Percentiles rank a stretch among this genome's conserved stretches.
Conservation (phyloP, 2,888 invertebrate species). For the Andrena minutula region DNA sequence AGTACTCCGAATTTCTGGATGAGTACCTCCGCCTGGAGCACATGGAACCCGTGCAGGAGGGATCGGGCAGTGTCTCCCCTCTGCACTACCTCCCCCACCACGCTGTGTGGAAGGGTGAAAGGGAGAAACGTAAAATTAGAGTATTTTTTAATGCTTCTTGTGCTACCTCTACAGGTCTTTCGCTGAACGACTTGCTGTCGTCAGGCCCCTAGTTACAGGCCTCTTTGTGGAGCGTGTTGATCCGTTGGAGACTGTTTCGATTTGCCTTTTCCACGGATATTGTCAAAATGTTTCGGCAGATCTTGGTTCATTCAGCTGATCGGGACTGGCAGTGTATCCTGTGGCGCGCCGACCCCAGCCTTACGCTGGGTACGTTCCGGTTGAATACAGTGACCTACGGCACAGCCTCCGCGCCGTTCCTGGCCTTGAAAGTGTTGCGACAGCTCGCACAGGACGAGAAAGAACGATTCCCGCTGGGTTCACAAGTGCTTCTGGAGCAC, state of each 20-base stretch:
- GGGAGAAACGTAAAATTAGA: background rate
- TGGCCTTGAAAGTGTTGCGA: background rate
- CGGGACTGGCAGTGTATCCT: background rate
- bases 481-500: background rate
- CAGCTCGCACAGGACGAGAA: background rate
- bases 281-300: conserved; percentile 3
- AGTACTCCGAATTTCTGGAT: background rate
- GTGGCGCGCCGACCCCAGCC: background rate
- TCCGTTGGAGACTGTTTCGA: background rate
- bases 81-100: background rate
- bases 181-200: background rate
- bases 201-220: background rate
- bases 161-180: background rate
- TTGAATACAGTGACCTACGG: conserved; percentile 2
- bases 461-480: background rate
- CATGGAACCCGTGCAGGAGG: background rate
- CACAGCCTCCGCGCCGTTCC: background rate
- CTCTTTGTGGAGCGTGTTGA: background rate
- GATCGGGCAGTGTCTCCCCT: fast-evolving
- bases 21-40: background rate
- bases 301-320: background rate
- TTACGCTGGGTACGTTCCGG: background rate
- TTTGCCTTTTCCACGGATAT: background rate
- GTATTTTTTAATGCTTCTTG: background rate
- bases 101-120: background rate